These are phyloP conservation scores for Lemur catta DNA, from an alignment of 2,797 vertebrate species.

Conservation along the genomic window DNA sequence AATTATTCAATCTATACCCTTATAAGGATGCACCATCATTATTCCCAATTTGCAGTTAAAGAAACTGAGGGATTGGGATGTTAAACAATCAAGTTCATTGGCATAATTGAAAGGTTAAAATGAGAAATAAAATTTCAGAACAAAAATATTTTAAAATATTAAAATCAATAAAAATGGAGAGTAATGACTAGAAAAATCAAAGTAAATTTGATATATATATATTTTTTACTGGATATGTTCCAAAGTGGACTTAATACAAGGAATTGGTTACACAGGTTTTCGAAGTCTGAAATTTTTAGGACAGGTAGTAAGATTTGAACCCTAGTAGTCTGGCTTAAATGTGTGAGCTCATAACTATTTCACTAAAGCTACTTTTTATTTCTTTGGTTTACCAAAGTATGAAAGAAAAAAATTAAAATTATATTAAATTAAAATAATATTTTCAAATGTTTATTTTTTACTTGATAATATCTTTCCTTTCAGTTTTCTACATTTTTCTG, in stretches of 20 bases:
- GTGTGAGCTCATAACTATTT: not conserved
- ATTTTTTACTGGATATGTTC: not conserved
- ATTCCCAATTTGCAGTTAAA: not conserved
- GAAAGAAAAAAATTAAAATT: not conserved
- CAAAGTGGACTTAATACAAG: not conserved
- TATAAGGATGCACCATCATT: not conserved
- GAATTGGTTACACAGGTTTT: not conserved
- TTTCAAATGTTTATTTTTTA: not conserved
- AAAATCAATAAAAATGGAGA: not conserved
- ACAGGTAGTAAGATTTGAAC: not conserved
- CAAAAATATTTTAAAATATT: not conserved
- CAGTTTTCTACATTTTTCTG: not conserved
- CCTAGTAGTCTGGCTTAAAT: not conserved
- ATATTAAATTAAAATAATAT: not conserved
- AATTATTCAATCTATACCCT: not conserved
- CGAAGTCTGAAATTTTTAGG: not conserved
- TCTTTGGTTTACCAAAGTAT: not conserved
- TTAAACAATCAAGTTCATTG: not conserved
- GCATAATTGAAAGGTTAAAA: not conserved
- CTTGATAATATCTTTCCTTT: not conserved
- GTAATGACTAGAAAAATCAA: not conserved
- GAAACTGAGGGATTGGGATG: not conserved
- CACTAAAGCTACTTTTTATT: not conserved
- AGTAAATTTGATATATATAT: not conserved
- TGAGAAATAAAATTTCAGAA: not conserved